Evolutionary conservation across 1,140 invertebrate species (phyloP).

Genomic region (Leptonema lineaticorne): DNA sequence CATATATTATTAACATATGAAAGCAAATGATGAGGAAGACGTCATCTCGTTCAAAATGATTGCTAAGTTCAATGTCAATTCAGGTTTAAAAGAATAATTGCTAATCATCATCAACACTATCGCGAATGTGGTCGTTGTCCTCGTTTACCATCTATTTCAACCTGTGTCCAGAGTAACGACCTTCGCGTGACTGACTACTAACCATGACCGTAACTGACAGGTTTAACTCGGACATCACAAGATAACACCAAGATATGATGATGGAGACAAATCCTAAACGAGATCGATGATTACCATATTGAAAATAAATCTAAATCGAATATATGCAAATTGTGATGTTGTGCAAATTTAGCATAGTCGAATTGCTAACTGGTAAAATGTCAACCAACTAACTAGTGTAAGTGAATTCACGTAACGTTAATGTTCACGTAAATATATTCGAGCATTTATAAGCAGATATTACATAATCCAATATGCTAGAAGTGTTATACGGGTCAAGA

Average conservation of each 20-base stretch:
- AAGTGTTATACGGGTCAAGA: not conserved
- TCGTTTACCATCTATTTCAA: not conserved
- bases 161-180: not conserved
- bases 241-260: not conserved
- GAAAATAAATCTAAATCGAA: too few relatives aligned
- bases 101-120: not conserved
- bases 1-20: not conserved
- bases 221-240: not conserved
- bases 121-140: not conserved
- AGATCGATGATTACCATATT: too few relatives aligned
- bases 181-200: not conserved
- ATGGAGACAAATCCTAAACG: not conserved
- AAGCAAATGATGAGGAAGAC: conserved; percentile 7
- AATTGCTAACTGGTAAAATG: not conserved
- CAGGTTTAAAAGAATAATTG: not conserved
- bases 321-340: too few relatives aligned
- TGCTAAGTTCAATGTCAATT: conserved; percentile 4
- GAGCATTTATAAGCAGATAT: too few relatives aligned
- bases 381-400: not conserved
- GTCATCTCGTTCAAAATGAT: not conserved
- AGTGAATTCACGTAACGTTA: not conserved
- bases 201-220: not conserved
- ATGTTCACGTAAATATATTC: not conserved
- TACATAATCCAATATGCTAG: not conserved
- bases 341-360: not conserved